Percentiles rank a stretch among this genome's conserved stretches.
phyloP scores from a whole-genome alignment of 2,797 vertebrate species.

The Pitangus sulphuratus region DNA sequence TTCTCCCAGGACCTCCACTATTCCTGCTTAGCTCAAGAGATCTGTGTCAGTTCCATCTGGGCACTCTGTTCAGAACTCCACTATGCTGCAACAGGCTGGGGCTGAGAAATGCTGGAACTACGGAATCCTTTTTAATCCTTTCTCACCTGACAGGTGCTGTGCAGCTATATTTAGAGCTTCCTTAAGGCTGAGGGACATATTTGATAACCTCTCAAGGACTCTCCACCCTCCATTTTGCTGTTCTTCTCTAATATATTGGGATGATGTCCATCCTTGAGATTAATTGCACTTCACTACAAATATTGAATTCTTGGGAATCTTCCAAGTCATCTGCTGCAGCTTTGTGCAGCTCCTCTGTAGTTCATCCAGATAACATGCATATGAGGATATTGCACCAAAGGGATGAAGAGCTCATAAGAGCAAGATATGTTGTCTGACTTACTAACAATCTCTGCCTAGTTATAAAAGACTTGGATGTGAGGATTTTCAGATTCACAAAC shows the following conservation, averaged over 20 bases:
- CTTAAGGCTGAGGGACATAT: background rate
- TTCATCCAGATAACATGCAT: background rate
- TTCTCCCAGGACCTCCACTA: background rate
- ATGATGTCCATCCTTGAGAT: background rate
- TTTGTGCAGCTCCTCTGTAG: background rate
- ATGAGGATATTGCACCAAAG: background rate
- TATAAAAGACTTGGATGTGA: background rate
- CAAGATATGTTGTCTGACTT: background rate
- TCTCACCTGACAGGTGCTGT: background rate
- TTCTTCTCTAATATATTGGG: background rate
- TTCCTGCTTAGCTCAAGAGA: background rate
- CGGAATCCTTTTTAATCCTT: background rate
- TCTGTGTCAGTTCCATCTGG: background rate
- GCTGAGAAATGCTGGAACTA: background rate
- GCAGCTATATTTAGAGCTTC: background rate
- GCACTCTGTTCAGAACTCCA: accelerated
- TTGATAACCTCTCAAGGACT: background rate
- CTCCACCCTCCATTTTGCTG: background rate
- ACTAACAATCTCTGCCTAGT: background rate
- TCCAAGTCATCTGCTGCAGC: background rate
- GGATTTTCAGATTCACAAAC: background rate
- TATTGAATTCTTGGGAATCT: background rate
- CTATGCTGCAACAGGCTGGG: background rate
- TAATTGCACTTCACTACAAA: background rate
- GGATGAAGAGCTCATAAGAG: background rate